Conservation (phyloP, 2,888 invertebrate genomes). For the Xylophagus ater region DNA sequence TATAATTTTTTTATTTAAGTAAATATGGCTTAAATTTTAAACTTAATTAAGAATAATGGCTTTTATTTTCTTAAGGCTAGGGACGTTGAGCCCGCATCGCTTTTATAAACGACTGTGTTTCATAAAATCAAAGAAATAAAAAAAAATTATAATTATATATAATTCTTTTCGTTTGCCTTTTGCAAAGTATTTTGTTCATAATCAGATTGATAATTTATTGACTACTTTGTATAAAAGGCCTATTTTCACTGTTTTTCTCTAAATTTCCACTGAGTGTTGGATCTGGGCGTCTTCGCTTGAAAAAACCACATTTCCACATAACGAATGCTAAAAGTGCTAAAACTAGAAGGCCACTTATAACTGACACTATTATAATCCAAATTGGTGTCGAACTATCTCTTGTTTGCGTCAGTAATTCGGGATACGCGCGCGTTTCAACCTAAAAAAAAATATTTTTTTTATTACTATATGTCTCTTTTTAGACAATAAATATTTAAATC, state of each 20-base stretch:
- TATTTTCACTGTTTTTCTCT: constrained; percentile 62
- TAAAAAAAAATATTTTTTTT: constrained; percentile 32
- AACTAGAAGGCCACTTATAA: constrained; percentile 71
- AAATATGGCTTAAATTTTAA: too few species aligned
- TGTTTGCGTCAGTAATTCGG: constrained; percentile 64
- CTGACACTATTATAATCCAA: constrained; percentile 79
- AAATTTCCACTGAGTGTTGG: constrained; percentile 70
- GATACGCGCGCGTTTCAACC: constrained; percentile 76
- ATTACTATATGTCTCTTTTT: background rate
- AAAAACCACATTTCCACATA: constrained; percentile 84
- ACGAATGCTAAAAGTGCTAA: constrained; percentile 67
- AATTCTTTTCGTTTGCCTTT: background rate
- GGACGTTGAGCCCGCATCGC: too few species aligned
- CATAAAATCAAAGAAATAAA: too few species aligned
- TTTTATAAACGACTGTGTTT: too few species aligned
- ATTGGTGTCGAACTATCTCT: constrained; percentile 63
- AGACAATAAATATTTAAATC: background rate
- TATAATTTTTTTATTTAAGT: too few species aligned
- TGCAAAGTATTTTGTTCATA: background rate
- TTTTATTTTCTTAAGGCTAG: too few species aligned
- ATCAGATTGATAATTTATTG: background rate
- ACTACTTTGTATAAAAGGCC: constrained; percentile 42
- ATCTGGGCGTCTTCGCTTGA: constrained; percentile 74
- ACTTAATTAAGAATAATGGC: too few species aligned
- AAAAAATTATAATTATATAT: too few species aligned